Evolutionary conservation across 2,797 vertebrate species (phyloP).

Genomic region (Phataginus tricuspis): DNA sequence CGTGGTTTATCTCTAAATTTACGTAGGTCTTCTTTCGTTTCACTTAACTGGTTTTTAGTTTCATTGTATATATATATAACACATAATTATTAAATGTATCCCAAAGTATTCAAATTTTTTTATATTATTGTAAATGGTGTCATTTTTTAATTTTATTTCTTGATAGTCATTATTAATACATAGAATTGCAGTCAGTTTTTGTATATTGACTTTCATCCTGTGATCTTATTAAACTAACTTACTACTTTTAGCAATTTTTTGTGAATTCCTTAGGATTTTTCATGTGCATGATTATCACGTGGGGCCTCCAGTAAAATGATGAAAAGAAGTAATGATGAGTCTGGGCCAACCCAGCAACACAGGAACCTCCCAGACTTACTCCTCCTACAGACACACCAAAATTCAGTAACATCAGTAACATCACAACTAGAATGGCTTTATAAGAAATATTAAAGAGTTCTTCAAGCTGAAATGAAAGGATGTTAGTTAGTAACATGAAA

Average conservation of each 20-base stretch:
- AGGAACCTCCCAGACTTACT: background rate
- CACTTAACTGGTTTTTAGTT: background rate
- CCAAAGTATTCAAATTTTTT: background rate
- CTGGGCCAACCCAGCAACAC: background rate
- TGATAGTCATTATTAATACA: background rate
- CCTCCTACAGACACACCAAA: background rate
- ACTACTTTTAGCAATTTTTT: background rate
- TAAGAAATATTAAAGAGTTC: background rate
- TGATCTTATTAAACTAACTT: background rate
- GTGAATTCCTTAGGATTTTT: slow-evolving; percentile 23
- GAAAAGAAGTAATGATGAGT: background rate
- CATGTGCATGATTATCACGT: background rate
- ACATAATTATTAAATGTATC: background rate
- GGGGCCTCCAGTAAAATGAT: background rate
- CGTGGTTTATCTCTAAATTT: background rate
- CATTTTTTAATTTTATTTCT: background rate
- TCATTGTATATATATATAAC: background rate
- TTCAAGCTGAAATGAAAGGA: background rate
- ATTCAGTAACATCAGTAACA: background rate
- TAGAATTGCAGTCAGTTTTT: background rate
- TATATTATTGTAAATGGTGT: background rate
- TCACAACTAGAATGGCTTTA: background rate
- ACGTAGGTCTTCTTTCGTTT: background rate
- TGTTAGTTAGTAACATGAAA: background rate
- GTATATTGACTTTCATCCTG: background rate